Evolutionary conservation across 1,140 invertebrate species (phyloP), one percentile per base, ranked within the genome.

Genomic region (Galleria mellonella): DNA sequence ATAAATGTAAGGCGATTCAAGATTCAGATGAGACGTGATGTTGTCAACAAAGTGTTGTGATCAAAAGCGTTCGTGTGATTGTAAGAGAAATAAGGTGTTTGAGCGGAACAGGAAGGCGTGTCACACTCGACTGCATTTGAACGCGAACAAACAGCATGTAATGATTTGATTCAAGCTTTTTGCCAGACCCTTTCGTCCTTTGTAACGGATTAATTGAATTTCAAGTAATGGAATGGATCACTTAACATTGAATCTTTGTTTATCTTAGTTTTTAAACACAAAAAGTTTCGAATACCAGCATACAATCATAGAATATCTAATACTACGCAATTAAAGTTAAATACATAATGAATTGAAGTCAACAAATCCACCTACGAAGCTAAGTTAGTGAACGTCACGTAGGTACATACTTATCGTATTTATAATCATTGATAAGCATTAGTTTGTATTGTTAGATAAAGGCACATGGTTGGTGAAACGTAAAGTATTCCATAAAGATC

Each of bases 81-180:
- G 17, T 23, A 23, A 23, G 17, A 23, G 17, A 23, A 23, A 23
- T 23, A 51, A 63, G 48, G 60, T 60, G 53, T 59, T 55, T 29
- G 48, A 48, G 58, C 64, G 64, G 57, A 69, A 68, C 51, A 69
- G 72, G 72, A 76, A 76, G 56, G 36, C 38, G 12, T 38, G 51
- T 65, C 49, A 47, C 59, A 59, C 51, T 51, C 47, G 53, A 63
- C 28, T 55, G 62, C 42, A 33, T 49, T 17, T 51, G 50, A 50
- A 49, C 54, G 51, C 49, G 48, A 55, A 57, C 57, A 58, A 63
- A 65, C 47, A 64, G 56, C 69, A 64, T 66, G 64, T 63, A 67
- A 67, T 64, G 39, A 37, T 58, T 73, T 64, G 55, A 55, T 66
- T 59, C 47, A 55, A 67, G 44, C 59, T 75, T 73, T 78, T 74